Conservation (phyloP, 2,797 vertebrate genomes). For the Premnoplex brunnescens region DNA sequence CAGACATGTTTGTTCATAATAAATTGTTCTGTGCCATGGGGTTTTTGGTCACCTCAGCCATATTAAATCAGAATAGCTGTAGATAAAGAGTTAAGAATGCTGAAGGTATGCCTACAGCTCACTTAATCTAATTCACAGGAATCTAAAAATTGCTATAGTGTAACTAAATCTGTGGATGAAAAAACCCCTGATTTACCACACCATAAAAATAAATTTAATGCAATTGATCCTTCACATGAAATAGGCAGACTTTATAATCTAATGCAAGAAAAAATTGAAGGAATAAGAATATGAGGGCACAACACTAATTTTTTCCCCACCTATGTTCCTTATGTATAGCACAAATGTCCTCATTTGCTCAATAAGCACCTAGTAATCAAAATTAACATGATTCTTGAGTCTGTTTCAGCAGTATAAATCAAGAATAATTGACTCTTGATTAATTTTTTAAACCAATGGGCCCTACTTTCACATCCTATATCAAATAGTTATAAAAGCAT, state of each 20-base stretch:
- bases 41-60: background rate
- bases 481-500: background rate
- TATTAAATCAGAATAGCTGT: background rate
- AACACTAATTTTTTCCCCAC: background rate
- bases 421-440: background rate
- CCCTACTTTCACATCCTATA: background rate
- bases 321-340: background rate
- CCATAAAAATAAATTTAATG: background rate
- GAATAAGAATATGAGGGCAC: background rate
- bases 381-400: background rate
- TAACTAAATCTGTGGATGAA: background rate
- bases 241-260: background rate
- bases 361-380: background rate
- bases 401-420: background rate
- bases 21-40: background rate
- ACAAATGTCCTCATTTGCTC: background rate
- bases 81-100: background rate
- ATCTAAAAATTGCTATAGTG: background rate
- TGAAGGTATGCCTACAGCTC: background rate
- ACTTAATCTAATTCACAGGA: background rate
- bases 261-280: background rate
- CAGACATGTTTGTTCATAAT: background rate
- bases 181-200: background rate
- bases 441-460: background rate
- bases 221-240: background rate